A percentile compares a stretch with the other conserved stretches of the same genome.
Evolutionary conservation across 2,797 vertebrate genomes (phyloP).

Genomic region (Chaenodraco wilsoni): DNA sequence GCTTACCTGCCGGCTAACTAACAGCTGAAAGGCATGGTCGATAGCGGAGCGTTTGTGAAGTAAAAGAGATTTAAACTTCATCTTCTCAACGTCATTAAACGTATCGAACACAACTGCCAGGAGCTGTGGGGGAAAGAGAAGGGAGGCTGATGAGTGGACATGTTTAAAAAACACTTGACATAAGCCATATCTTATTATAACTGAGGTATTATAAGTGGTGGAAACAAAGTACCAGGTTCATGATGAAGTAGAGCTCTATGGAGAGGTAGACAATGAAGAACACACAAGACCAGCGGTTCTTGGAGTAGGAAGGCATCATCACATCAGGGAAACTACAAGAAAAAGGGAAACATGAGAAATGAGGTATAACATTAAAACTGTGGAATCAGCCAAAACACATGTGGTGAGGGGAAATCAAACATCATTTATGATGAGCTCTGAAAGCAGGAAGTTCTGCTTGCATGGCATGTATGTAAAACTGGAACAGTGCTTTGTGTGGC

Average conservation of each 20-base stretch:
- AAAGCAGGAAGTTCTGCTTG: slow-evolving; percentile 40
- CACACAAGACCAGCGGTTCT: slow-evolving; percentile 94
- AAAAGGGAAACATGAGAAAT: slow-evolving; percentile 13
- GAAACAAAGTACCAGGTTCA: slow-evolving; percentile 89
- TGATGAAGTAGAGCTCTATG: slow-evolving; percentile 99
- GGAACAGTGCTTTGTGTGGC: not conserved
- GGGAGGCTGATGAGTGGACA: slow-evolving; percentile 4
- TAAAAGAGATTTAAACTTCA: slow-evolving; percentile 96
- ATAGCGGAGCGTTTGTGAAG: slow-evolving; percentile 95
- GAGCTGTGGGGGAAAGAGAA: slow-evolving; percentile 82
- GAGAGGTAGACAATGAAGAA: slow-evolving; percentile 99
- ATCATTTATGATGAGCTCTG: not conserved
- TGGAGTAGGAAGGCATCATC: slow-evolving; percentile 98
- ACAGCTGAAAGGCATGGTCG: slow-evolving; percentile 91
- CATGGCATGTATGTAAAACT: slow-evolving; percentile 24
- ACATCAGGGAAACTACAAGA: slow-evolving; percentile 94
- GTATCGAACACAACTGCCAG: slow-evolving; percentile 98
- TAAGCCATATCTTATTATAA: not conserved
- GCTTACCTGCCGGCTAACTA: slow-evolving; percentile 91
- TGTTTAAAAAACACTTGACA: not conserved
- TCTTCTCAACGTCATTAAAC: slow-evolving; percentile 96
- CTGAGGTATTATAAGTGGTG: slow-evolving; percentile 9
- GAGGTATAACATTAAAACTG: not conserved
- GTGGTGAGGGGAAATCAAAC: not conserved
- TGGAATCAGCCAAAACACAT: not conserved